Percentiles rank a stretch among this genome's conserved stretches.
phyloP scores from a whole-genome alignment of 2,797 vertebrate genomes.

The Oceanodroma leucorhoa region DNA sequence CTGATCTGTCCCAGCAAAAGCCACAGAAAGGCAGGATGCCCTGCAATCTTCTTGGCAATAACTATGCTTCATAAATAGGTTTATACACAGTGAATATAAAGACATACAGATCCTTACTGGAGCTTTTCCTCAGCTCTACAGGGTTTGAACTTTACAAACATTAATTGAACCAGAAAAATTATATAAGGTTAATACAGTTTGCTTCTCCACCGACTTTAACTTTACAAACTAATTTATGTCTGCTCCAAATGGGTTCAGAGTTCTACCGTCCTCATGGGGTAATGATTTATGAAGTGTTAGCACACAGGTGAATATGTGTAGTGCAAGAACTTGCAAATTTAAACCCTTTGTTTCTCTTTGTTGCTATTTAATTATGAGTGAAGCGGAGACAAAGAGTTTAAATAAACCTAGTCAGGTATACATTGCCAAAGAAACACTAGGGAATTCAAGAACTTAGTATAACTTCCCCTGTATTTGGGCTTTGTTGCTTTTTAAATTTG shows the following conservation, averaged over 20 bases:
- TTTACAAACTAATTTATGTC: conserved; percentile 8
- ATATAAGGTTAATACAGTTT: background rate
- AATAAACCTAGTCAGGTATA: background rate
- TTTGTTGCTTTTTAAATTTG: background rate
- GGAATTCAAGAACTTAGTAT: background rate
- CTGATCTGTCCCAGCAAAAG: background rate
- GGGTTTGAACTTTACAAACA: background rate
- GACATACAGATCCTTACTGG: background rate
- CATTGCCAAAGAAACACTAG: background rate
- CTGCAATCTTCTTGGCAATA: background rate
- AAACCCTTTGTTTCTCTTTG: background rate
- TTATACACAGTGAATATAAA: background rate
- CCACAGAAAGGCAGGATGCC: background rate
- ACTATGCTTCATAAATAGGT: background rate
- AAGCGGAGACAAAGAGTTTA: conserved; percentile 18
- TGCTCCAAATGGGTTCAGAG: background rate
- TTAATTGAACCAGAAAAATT: background rate
- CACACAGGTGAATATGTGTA: background rate
- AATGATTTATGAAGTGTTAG: conserved; percentile 35
- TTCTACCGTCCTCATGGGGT: background rate
- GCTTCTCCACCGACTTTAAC: background rate
- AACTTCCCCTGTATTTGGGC: background rate
- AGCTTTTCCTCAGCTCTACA: background rate
- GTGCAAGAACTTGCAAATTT: conserved; percentile 22
- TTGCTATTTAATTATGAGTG: conserved; percentile 50